Percentiles rank a stretch among this genome's conserved stretches.
phyloP scores from a whole-genome alignment of 1,140 invertebrate species.

The Parasteatoda tepidariorum region DNA sequence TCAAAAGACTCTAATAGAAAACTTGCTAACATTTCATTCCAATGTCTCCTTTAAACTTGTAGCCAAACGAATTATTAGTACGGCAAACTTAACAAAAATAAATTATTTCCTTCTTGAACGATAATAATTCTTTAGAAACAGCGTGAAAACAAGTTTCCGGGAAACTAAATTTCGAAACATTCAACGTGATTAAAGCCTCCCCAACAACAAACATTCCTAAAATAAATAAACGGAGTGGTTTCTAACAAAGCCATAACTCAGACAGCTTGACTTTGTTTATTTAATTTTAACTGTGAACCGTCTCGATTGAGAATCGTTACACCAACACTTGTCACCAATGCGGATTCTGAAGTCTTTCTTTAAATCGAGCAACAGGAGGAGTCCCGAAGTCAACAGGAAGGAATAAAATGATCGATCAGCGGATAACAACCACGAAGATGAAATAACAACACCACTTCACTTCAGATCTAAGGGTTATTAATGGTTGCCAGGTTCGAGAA shows the following conservation, averaged over 20 bases:
- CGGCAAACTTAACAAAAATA: no score
- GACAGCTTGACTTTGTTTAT: neutral
- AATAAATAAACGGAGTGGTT: neutral
- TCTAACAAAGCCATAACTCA: neutral
- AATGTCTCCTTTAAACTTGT: no score
- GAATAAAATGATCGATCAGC: slow-evolving; percentile 6
- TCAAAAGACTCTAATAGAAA: no score
- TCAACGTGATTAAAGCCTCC: neutral
- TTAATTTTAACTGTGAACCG: neutral
- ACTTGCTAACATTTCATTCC: no score
- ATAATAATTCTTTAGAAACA: no score
- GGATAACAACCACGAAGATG: slow-evolving; percentile 38
- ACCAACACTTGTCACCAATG: slow-evolving; percentile 4
- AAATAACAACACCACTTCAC: slow-evolving; percentile 39
- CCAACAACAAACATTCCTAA: neutral
- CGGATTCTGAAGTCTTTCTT: neutral
- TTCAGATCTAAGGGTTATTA: slow-evolving; percentile 8
- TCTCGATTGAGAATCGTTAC: neutral
- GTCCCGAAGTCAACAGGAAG: slow-evolving; percentile 7
- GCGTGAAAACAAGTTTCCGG: no score
- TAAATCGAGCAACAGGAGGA: slow-evolving; percentile 1
- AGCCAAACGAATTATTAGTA: no score
- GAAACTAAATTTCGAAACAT: no score
- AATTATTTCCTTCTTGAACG: no score
- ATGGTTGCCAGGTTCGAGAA: slow-evolving; percentile 5